Base-by-base conservation (phyloP, 2,113 vertebrate species). In the Isurus oxyrinchus region DNA sequence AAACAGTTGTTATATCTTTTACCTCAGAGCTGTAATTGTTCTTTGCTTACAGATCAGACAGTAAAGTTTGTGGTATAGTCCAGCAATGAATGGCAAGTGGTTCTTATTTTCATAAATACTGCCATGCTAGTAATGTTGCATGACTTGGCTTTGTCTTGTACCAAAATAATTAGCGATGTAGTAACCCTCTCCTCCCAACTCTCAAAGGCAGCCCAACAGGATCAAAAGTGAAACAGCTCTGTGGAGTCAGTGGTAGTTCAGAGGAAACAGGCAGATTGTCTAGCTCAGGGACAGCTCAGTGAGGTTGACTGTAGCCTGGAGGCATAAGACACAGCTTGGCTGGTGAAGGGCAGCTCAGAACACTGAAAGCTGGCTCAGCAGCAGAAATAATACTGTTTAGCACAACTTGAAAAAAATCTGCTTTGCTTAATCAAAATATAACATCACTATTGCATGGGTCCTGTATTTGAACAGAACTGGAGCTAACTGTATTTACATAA, bases 211-310 rank as follows among this genome's bases (percentile, higher is more conserved):
- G 27, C 11, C 31, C 88, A 91, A 31, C 31, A n/a, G 27, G 27
- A 91, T 63, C 59, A 94, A 59, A 94, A 63, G 21, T 23, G 53
- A 66, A 94, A 94, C 90, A 94, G 90, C 35, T 94, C 59, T n/a
- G 59, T 93, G 90, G 0, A 90, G 53, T 57, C 11, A 57, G 49
- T 4, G 86, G 31, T 59, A 57, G 35, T 63, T 91, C 61, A 61
- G 5, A 94, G 13, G 31, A 27, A 59, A 16, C 31, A 66, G 59
- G 35, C 59, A 94, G 35, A 61, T 94, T 94, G 59, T 63, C 19
- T 40, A 40, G 59, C 35, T 94, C 35, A 63, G 59, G 59, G 35
- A 55, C 55, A 63, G 19, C 19, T n/a, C 57, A 93, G 16, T 93
- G 57, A 63, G 59, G 59, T n/a, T 14, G 27, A 59, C 55, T 35